Evolutionary conservation across 2,888 invertebrate species (phyloP).

Genomic region (Drosophila picticornis): DNA sequence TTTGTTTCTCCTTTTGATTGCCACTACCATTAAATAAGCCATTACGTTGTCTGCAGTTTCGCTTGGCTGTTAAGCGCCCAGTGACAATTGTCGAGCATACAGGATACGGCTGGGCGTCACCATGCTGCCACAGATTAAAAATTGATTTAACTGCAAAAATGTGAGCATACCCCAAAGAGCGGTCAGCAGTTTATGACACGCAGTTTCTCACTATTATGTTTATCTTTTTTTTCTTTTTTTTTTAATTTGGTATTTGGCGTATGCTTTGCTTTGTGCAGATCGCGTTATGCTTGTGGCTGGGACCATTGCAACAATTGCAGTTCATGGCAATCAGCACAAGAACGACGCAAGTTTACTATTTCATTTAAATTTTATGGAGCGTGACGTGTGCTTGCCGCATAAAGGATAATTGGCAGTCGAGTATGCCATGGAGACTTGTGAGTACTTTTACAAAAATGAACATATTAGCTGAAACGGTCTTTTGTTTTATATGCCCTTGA

Average conservation of each 20-base stretch:
- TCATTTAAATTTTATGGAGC: slow-evolving; percentile 77
- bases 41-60: slow-evolving; percentile 59
- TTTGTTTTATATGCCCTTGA: slow-evolving; percentile 2
- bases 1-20: slow-evolving; percentile 35
- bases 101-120: slow-evolving; percentile 42
- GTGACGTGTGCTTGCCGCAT: slow-evolving; percentile 62
- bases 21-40: slow-evolving; percentile 61
- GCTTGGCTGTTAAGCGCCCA: slow-evolving; percentile 53
- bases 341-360: slow-evolving; percentile 75
- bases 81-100: slow-evolving; percentile 59
- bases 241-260: slow-evolving; percentile 27
- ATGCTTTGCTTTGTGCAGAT: slow-evolving; percentile 35
- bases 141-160: slow-evolving; percentile 73
- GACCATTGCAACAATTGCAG: slow-evolving; percentile 68
- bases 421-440: slow-evolving; percentile 33
- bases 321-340: slow-evolving; percentile 74
- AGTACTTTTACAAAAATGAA: slow-evolving; percentile 27
- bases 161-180: slow-evolving; percentile 40
- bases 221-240: slow-evolving; percentile 8
- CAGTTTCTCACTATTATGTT: slow-evolving; percentile 27
- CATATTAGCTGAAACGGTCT: slow-evolving; percentile 16
- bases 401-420: slow-evolving; percentile 70
- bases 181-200: slow-evolving; percentile 50
- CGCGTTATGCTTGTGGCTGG: slow-evolving; percentile 63
- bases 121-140: slow-evolving; percentile 71